Percentiles rank a stretch among this genome's conserved stretches.
phyloP scores from a whole-genome alignment of 92 coral and sea anemone genomes.

The Virgularia gustaviana region DNA sequence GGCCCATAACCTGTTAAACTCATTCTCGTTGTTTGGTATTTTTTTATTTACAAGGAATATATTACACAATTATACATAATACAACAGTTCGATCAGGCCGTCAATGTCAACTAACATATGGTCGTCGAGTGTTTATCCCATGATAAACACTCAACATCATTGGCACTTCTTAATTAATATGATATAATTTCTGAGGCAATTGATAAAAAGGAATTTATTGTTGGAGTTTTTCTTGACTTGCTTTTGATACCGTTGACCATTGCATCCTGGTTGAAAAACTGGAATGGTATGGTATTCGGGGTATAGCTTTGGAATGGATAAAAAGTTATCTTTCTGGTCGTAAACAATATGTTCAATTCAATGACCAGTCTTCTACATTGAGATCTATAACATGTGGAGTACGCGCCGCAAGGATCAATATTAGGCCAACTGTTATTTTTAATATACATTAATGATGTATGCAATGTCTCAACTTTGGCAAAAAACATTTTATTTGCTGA shows the following conservation, averaged over 20 bases:
- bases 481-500: not conserved
- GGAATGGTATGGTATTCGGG: not conserved
- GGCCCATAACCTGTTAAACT: constrained; percentile 9
- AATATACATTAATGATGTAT: not conserved
- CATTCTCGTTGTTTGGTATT: not conserved
- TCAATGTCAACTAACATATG: too few relatives aligned
- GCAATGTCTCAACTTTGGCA: not conserved
- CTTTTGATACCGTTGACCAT: not conserved
- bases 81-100: too few relatives aligned
- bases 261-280: not conserved
- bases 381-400: not conserved
- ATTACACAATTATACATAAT: not conserved
- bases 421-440: not conserved
- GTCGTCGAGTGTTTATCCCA: too few relatives aligned
- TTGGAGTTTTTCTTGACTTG: not conserved
- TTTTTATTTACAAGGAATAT: not conserved
- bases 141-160: too few relatives aligned
- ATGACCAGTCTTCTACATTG: not conserved
- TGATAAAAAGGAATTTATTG: not conserved
- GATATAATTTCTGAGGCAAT: not conserved
- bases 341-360: not conserved
- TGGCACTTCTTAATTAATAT: too few relatives aligned
- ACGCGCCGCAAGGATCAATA: constrained; percentile 1
- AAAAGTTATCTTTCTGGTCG: not conserved
- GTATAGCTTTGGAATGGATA: not conserved